Conservation (phyloP, 64 coral and sea anemone species). For the Porites lutea region DNA sequence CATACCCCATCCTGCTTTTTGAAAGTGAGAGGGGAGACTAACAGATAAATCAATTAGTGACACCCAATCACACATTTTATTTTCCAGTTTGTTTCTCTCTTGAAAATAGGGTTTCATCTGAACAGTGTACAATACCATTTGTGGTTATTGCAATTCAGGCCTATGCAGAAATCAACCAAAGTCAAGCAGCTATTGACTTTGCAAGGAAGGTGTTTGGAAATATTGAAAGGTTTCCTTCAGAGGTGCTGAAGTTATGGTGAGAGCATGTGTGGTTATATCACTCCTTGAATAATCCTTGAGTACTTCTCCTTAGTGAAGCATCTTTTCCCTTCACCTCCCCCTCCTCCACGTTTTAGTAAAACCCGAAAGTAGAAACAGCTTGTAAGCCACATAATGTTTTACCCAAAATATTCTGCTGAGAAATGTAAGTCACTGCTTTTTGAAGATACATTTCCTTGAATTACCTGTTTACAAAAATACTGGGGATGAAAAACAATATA, state of each 20-base stretch:
- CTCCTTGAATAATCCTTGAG: too few relatives aligned
- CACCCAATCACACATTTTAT: background rate
- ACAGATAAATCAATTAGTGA: background rate
- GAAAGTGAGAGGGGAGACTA: too few relatives aligned
- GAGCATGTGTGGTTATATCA: too few relatives aligned
- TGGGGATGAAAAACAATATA: background rate
- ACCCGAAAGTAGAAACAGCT: too few relatives aligned
- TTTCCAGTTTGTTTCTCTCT: background rate
- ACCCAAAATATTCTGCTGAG: too few relatives aligned
- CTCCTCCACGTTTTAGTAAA: background rate
- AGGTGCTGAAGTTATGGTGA: conserved; percentile 22
- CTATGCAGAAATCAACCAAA: conserved; percentile 49
- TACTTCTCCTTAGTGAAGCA: too few relatives aligned
- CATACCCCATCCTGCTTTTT: too few relatives aligned
- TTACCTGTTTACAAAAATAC: background rate
- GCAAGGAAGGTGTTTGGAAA: background rate
- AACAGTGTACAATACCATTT: conserved; percentile 2
- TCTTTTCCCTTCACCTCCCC: too few relatives aligned
- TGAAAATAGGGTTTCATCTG: background rate
- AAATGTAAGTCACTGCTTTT: too few relatives aligned
- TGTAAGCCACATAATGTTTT: too few relatives aligned
- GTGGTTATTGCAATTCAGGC: conserved; percentile 32
- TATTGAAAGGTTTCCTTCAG: background rate
- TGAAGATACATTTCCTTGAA: too few relatives aligned
- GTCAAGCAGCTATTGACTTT: conserved; percentile 6